Percentiles rank a stretch among this genome's conserved stretches.
Conservation (phyloP, 2,113 vertebrate genomes). For the Marmota monax region DNA sequence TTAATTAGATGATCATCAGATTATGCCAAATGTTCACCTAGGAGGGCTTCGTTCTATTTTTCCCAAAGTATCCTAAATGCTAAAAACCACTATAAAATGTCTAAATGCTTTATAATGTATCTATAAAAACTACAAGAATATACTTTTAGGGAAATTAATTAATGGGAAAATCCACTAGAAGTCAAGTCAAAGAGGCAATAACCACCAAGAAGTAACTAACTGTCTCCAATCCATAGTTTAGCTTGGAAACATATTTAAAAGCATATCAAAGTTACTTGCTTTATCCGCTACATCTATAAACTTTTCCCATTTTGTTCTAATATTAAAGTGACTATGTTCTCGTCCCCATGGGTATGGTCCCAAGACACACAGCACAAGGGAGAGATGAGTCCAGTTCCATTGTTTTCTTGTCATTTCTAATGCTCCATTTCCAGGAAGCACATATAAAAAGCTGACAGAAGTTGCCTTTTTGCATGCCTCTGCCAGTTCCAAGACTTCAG, state of each 20-base stretch:
- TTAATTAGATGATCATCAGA: background rate
- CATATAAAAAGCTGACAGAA: background rate
- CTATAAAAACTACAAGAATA: background rate
- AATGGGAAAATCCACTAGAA: background rate
- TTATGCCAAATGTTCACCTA: background rate
- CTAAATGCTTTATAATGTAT: background rate
- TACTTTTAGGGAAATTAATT: background rate
- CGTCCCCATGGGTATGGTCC: background rate
- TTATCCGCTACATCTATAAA: background rate
- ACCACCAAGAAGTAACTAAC: background rate
- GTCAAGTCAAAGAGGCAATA: background rate
- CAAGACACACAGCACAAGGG: background rate
- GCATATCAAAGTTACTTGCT: background rate
- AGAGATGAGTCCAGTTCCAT: background rate
- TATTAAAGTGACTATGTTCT: background rate
- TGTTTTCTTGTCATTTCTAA: slow-evolving; percentile 17
- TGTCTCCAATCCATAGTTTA: background rate
- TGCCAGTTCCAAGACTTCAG: background rate
- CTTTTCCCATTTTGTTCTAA: background rate
- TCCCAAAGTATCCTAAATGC: background rate
- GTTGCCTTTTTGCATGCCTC: background rate
- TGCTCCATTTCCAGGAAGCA: slow-evolving; percentile 1
- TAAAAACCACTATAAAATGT: slow-evolving; percentile 10
- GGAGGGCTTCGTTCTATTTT: background rate
- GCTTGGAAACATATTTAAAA: background rate